A percentile compares a stretch with the other conserved stretches of the same genome.
phyloP scores from a whole-genome alignment of 2,797 vertebrate species.

The Melanotaenia maccullochi region DNA sequence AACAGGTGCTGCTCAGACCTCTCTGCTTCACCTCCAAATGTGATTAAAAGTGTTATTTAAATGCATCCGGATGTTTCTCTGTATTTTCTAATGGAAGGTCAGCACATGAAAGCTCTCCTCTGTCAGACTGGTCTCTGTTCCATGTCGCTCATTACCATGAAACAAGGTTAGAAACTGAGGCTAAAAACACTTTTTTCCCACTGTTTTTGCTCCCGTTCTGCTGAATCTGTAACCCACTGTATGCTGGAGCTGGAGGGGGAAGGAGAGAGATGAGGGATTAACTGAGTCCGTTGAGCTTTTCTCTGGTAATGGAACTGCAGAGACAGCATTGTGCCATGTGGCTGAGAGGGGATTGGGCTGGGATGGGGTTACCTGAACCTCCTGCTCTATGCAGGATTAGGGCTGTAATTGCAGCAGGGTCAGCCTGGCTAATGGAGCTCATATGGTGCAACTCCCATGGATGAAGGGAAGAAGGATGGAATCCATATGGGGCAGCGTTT shows the following conservation, averaged over 20 bases:
- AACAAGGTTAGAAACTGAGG: neutral
- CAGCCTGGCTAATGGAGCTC: conserved; percentile 61
- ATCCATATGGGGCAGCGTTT: conserved; percentile 37
- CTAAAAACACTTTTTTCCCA: neutral
- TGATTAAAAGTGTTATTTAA: too few relatives aligned
- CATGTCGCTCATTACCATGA: neutral
- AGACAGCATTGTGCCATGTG: conserved; percentile 54
- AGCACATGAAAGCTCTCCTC: too few relatives aligned
- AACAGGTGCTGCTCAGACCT: too few relatives aligned
- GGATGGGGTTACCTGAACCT: conserved; percentile 46
- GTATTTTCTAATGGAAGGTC: too few relatives aligned
- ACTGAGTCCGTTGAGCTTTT: conserved; percentile 32
- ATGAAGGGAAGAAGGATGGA: conserved; percentile 9
- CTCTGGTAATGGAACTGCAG: conserved; percentile 54
- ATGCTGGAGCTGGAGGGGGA: conserved; percentile 21
- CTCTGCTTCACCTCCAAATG: too few relatives aligned
- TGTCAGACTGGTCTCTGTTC: too few relatives aligned
- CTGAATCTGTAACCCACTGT: conserved; percentile 9
- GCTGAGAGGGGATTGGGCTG: conserved; percentile 21
- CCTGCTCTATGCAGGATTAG: conserved; percentile 55
- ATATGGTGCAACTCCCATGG: conserved; percentile 38
- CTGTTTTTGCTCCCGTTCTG: conserved; percentile 1
- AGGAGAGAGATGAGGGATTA: conserved; percentile 58
- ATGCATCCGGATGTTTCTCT: too few relatives aligned
- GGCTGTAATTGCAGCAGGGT: conserved; percentile 46